These are phyloP conservation scores for Ictalurus punctatus DNA, from an alignment of 2,113 vertebrate species.

Conservation along the genomic window DNA sequence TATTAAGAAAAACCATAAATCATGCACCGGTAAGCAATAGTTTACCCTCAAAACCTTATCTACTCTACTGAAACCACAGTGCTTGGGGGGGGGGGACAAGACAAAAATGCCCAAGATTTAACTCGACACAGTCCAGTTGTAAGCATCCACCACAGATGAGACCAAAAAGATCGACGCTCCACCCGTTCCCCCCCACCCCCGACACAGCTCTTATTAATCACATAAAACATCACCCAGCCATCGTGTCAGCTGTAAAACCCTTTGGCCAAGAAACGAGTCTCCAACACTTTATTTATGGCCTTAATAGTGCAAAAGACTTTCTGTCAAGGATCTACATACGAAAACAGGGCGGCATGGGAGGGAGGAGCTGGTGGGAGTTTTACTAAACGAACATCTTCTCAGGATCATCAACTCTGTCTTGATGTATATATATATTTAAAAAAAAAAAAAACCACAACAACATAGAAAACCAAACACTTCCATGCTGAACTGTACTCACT, in stretches of 20 bases:
- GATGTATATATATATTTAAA: too few relatives aligned
- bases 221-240: constrained; percentile 67
- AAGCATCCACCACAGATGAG: constrained; percentile 73
- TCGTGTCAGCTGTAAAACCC: constrained; percentile 72
- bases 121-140: constrained; percentile 73
- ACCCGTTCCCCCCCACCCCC: constrained; percentile 29
- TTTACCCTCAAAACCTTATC: constrained; percentile 78
- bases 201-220: constrained; percentile 65
- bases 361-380: constrained; percentile 22
- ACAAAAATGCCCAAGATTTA: constrained; percentile 75
- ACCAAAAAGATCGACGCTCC: constrained; percentile 70
- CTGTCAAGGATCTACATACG: constrained; percentile 79
- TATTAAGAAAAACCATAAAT: constrained; percentile 72
- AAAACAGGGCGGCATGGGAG: constrained; percentile 61
- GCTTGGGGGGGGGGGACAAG: constrained; percentile 67
- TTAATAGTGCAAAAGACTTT: constrained; percentile 82
- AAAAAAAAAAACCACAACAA: neutral
- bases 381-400: neutral
- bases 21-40: constrained; percentile 85
- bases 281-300: constrained; percentile 68
- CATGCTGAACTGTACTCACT: neutral
- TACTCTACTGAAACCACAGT: constrained; percentile 81
- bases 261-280: constrained; percentile 51
- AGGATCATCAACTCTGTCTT: neutral
- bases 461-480: neutral